A percentile compares a stretch with the other conserved stretches of the same genome.
These are phyloP conservation scores for Amphipyra tragopoginis DNA, from an alignment of 2,888 invertebrate genomes.

Conservation along the genomic window DNA sequence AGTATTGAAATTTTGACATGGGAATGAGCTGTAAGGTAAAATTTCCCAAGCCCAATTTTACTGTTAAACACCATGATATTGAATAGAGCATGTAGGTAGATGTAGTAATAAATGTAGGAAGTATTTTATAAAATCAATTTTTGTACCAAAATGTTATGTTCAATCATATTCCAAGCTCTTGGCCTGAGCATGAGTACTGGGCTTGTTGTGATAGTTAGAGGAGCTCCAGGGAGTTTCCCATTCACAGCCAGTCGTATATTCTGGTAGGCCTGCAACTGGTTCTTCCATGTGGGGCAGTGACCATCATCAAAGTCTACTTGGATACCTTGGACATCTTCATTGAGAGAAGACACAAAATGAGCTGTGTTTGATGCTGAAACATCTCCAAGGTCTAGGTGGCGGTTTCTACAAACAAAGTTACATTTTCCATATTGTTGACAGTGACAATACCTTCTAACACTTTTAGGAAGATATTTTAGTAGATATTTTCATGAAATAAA, in stretches of 20 bases:
- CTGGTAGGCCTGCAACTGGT: conserved; percentile 91
- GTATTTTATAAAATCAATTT: background rate
- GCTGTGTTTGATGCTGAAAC: conserved; percentile 91
- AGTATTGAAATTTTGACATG: too few relatives aligned
- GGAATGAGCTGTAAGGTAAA: too few relatives aligned
- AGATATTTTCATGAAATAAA: too few relatives aligned
- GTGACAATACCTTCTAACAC: too few relatives aligned
- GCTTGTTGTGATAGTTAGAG: conserved; percentile 84
- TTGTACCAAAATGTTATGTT: conserved; percentile 90
- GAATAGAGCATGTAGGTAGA: too few relatives aligned
- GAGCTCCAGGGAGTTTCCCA: conserved; percentile 86
- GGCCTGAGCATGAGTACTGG: conserved; percentile 92
- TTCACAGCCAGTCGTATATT: conserved; percentile 90
- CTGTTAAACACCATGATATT: too few relatives aligned
- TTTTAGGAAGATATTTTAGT: too few relatives aligned
- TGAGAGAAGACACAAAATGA: conserved; percentile 89
- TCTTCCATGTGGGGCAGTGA: conserved; percentile 93
- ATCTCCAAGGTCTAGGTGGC: conserved; percentile 91
- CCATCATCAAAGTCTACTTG: conserved; percentile 93
- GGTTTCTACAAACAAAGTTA: conserved; percentile 75
- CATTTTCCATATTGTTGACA: background rate
- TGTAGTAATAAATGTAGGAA: too few relatives aligned
- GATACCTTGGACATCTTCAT: conserved; percentile 89
- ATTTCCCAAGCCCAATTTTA: too few relatives aligned
- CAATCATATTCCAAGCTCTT: conserved; percentile 93